A percentile compares a stretch with the other conserved stretches of the same genome.
Evolutionary conservation across 2,888 invertebrate genomes (phyloP).

Genomic region (Orgyia antiqua): DNA sequence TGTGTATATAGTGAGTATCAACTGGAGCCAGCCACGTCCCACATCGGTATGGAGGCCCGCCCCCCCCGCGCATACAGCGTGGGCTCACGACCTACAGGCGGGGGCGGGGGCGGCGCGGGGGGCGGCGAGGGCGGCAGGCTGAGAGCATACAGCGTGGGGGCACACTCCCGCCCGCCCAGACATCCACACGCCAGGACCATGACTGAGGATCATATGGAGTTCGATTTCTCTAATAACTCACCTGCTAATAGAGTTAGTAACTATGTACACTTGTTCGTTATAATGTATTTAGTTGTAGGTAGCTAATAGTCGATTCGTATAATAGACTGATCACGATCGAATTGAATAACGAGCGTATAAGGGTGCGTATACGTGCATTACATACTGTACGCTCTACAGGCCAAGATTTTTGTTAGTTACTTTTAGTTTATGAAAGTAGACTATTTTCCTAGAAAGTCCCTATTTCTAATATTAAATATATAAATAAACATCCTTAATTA

Average conservation of each 20-base stretch:
- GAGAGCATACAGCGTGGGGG: conserved; percentile 71
- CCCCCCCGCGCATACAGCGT: conserved; percentile 70
- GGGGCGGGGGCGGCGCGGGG: conserved; percentile 34
- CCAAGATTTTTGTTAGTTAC: no score
- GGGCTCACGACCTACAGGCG: conserved; percentile 33
- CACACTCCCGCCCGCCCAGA: conserved; percentile 50
- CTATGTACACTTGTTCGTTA: background rate
- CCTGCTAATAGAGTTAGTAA: conserved; percentile 38
- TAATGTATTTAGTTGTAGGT: no score
- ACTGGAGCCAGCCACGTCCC: conserved; percentile 88
- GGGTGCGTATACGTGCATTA: no score
- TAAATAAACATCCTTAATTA: no score
- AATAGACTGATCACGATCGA: no score
- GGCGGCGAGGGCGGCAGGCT: conserved; percentile 68
- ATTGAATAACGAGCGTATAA: no score
- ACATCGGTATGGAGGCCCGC: conserved; percentile 80
- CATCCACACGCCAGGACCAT: conserved; percentile 84
- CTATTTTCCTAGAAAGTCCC: no score
- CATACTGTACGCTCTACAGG: no score
- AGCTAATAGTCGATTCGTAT: no score
- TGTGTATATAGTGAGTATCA: conserved; percentile 83
- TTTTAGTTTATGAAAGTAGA: no score
- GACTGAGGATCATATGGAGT: conserved; percentile 87
- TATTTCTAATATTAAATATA: no score
- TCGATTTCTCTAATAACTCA: conserved; percentile 67